Evolutionary conservation across 1,140 invertebrate species (phyloP).

Genomic region (Meloidogyne chitwoodi): DNA sequence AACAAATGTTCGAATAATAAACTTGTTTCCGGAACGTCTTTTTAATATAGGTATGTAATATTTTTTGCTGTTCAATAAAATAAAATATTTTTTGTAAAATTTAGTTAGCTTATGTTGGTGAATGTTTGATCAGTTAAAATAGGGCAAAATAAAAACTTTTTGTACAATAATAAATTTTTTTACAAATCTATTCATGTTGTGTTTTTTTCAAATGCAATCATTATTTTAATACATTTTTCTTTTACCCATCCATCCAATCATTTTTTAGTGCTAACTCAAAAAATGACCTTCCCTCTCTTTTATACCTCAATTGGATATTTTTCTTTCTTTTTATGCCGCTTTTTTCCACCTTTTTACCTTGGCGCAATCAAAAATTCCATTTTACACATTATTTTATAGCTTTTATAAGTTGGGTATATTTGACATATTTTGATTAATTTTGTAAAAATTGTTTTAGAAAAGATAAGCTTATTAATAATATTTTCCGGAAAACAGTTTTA

Average conservation of each 20-base stretch:
- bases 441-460: too few relatives aligned
- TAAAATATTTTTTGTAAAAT: too few relatives aligned
- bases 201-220: neutral
- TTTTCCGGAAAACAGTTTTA: too few relatives aligned
- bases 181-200: neutral
- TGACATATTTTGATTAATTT: too few relatives aligned
- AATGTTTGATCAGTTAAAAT: too few relatives aligned
- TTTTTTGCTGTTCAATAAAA: too few relatives aligned
- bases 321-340: neutral
- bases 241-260: neutral
- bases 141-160: neutral
- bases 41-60: too few relatives aligned
- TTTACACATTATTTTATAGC: neutral
- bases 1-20: neutral
- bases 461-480: too few relatives aligned
- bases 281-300: neutral
- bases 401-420: too few relatives aligned
- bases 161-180: neutral
- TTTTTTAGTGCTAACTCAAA: neutral
- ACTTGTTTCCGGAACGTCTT: too few relatives aligned
- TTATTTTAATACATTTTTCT: neutral
- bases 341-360: neutral
- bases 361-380: neutral
- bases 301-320: neutral
- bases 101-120: too few relatives aligned